These are phyloP conservation scores for Yponomeuta cagnagella DNA, from an alignment of 2,888 invertebrate species.

Conservation along the genomic window DNA sequence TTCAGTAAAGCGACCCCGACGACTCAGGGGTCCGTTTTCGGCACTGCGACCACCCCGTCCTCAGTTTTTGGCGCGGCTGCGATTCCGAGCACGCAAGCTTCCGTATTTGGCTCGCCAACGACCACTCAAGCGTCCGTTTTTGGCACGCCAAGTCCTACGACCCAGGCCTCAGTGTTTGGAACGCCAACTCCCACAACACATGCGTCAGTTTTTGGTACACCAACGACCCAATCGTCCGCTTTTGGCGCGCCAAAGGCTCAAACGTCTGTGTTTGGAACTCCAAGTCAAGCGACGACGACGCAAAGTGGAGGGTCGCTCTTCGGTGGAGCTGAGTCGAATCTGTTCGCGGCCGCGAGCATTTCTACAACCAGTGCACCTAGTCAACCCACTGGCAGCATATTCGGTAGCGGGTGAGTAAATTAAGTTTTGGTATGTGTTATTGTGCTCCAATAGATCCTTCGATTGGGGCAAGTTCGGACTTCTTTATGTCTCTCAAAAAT, in stretches of 20 bases:
- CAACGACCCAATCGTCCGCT: constrained; percentile 20
- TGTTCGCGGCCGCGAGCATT: constrained; percentile 65
- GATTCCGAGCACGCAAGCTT: constrained; percentile 30
- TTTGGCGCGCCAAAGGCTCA: constrained; percentile 10
- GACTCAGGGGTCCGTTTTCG: constrained; percentile 15
- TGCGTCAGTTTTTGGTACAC: constrained; percentile 36
- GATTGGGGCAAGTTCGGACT: no score
- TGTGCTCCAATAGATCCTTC: background rate
- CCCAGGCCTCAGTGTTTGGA: constrained; percentile 23
- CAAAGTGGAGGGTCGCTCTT: constrained; percentile 49
- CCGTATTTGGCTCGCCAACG: constrained; percentile 17
- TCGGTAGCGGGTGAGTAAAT: constrained; percentile 49
- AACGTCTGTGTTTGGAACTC: constrained; percentile 19
- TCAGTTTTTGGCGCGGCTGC: constrained; percentile 29
- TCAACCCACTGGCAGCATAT: constrained; percentile 46
- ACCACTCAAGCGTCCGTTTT: constrained; percentile 16
- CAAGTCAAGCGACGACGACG: constrained; percentile 6
- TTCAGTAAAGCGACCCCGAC: constrained; percentile 32
- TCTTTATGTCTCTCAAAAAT: no score
- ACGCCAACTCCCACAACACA: constrained; percentile 34
- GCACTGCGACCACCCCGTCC: constrained; percentile 14
- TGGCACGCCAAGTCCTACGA: constrained; percentile 14
- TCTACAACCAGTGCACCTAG: constrained; percentile 55
- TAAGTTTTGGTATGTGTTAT: background rate
- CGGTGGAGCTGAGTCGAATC: constrained; percentile 44